Base-by-base conservation (phyloP, 1,140 invertebrate genomes). In the Cyclargus thomasi region DNA sequence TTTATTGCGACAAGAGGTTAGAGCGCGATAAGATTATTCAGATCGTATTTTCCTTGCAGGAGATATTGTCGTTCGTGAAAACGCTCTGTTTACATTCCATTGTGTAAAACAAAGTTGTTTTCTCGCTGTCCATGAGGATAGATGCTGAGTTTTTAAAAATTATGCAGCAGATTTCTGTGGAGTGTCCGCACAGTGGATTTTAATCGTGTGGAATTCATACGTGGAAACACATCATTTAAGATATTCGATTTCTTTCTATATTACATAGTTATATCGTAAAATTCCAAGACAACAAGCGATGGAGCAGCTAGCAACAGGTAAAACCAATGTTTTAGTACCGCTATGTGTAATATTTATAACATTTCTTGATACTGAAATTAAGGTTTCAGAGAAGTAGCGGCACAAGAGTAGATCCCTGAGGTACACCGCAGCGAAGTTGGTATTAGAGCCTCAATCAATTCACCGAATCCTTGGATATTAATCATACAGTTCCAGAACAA, bases 1-100 rank as follows among this genome's bases (percentile, higher is more conserved):
- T 47, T 47, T 47, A 47, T 47, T 47, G 39, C 39, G 39, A 47
- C 39, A 47, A 47, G 39, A 47, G 39, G 39, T 47, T 16, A 47
- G 8, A 35, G 10, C 39, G 39, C 39, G 39, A 47, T 47, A 47
- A 47, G 39, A 47, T 47, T 47, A 47, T 47, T 47, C 14, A 47
- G 39, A 47, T 47, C 10, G 10, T 47, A 47, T 47, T 47, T 47
- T 47, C 39, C 39, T 47, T 47, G 10, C 39, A 47, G 39, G 39
- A 47, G 39, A 47, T 47, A 47, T 14, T 47, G 39, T 16, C 39
- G 10, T 47, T 47, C 39, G 39, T 47, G 39, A 47, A 47, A 47
- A 14, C 10, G 8, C 11, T 47, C 14, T 8, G 11, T 47, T 47
- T 47, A 11, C 39, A 11, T 14, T 47, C 10, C 39, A 47, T 16